Evolutionary conservation across 1,140 invertebrate species (phyloP).

Genomic region (Saccostrea echinata): DNA sequence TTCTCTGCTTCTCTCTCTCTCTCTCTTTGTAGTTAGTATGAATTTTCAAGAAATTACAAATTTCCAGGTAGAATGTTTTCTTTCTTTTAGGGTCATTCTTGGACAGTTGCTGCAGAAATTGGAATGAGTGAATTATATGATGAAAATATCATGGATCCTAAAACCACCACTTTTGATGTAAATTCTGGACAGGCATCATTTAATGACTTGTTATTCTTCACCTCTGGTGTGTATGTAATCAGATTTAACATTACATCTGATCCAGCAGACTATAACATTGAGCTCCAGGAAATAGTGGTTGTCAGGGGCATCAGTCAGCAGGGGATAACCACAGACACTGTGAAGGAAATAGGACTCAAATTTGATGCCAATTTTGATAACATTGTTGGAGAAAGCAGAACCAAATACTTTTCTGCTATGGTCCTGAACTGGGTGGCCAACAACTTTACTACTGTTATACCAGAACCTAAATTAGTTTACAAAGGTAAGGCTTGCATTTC

Average conservation of each 20-base stretch:
- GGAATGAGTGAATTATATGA: slow-evolving; percentile 47
- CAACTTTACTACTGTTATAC: slow-evolving; percentile 33
- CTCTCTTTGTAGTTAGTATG: not conserved
- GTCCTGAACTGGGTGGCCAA: slow-evolving; percentile 43
- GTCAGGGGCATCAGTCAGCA: slow-evolving; percentile 48
- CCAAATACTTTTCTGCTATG: slow-evolving; percentile 50
- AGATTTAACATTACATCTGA: slow-evolving; percentile 56
- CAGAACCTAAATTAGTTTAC: not conserved
- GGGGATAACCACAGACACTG: slow-evolving; percentile 42
- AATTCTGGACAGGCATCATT: slow-evolving; percentile 55
- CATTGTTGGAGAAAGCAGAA: slow-evolving; percentile 22
- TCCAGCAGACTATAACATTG: slow-evolving; percentile 62
- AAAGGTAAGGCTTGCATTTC: not conserved
- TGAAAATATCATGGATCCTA: slow-evolving; percentile 52
- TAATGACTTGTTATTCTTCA: slow-evolving; percentile 52
- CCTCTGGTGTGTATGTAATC: slow-evolving; percentile 60
- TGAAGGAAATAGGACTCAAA: slow-evolving; percentile 54
- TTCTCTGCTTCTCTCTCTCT: no score
- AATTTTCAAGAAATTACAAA: not conserved
- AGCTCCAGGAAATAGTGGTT: slow-evolving; percentile 42
- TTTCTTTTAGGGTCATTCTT: slow-evolving; percentile 62
- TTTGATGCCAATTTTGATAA: slow-evolving; percentile 61
- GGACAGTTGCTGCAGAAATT: slow-evolving; percentile 57
- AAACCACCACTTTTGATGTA: slow-evolving; percentile 50
- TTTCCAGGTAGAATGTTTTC: not conserved